Base-by-base conservation (phyloP, 2,888 invertebrate genomes). In the Drosophila buzzatii region DNA sequence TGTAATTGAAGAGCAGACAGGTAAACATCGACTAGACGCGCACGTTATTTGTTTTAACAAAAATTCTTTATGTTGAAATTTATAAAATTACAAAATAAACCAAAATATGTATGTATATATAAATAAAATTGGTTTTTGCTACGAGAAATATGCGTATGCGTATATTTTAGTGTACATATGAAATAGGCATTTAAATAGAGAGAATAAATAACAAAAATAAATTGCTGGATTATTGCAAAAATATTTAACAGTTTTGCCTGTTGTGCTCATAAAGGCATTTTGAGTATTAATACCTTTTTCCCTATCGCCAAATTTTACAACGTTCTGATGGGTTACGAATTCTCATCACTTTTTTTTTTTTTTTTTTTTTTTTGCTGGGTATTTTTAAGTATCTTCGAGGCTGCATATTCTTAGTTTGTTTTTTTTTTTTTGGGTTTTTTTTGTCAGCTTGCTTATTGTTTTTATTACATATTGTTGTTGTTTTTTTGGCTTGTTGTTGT, bases 401-500 rank as follows among this genome's bases (percentile, higher is more conserved):
- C 41, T 27, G 41, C 31, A 35, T 27, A 39, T 20, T 31, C 35
- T n/a, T 27, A n/a, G 14, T 53, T 60, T 47, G 33, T 12, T 49
- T 14, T 18, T 20, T 49, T 35, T 9, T 45, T 2, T 45, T 23
- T 39, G 37, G 41, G 2, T 42, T 42, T 55, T 44, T 52, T 64
- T 62, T 47, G 57, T 39, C 61, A 47, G 79, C 45, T 56, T 67
- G 59, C 73, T 76, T 85, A 70, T 75, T 81, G 87, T 71, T 88
- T 83, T 83, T 83, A 88, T 80, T 74, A 70, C 62, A 76, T 69
- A 44, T 42, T 62, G 64, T 44, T 67, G 64, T 51, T 67, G 65
- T 52, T 57, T 31, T 53, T 53, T n/a, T 16, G 31, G n/a, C 20
- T 27, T 68, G 35, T 12, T 62, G 63, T 67, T 51, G 44, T 60